Conservation (phyloP, 2,797 vertebrate species). For the Hydrocynus forskahlii region DNA sequence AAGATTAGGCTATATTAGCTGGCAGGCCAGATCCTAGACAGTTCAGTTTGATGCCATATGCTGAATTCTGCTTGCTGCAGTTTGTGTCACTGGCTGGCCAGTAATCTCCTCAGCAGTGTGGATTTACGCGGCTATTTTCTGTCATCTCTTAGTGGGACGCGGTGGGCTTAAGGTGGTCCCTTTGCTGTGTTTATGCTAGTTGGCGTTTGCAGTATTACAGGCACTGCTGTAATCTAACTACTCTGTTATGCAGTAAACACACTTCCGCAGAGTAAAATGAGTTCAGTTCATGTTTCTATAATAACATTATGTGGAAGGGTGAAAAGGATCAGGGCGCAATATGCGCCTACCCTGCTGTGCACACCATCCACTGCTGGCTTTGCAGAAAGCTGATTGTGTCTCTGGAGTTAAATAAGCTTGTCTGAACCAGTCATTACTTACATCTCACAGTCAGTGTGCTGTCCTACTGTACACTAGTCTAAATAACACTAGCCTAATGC, state of each 20-base stretch:
- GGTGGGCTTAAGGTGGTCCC: conserved; percentile 63
- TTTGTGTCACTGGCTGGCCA: conserved; percentile 59
- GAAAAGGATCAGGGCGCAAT: background rate
- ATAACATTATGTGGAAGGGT: background rate
- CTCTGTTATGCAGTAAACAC: background rate
- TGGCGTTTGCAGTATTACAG: background rate
- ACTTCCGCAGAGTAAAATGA: background rate
- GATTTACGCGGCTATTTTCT: conserved; percentile 80
- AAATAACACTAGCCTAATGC: background rate
- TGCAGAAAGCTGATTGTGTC: conserved; percentile 15
- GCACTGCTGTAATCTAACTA: background rate
- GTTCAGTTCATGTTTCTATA: background rate
- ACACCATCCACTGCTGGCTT: background rate
- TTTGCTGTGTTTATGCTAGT: conserved; percentile 39
- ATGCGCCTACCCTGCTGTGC: background rate
- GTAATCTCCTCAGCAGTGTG: conserved; percentile 76
- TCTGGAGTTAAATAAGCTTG: conserved; percentile 10
- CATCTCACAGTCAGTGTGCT: background rate
- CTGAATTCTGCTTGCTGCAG: conserved; percentile 52
- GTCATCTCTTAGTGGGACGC: conserved; percentile 69
- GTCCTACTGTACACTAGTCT: background rate
- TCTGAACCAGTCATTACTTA: conserved; percentile 14
- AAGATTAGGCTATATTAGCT: conserved; percentile 40
- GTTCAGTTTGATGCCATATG: conserved; percentile 68
- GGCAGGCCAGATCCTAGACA: conserved; percentile 39